Evolutionary conservation across 2,797 vertebrate species (phyloP), one percentile per base, ranked within the genome.

Genomic region (Ptychadena robeensis): DNA sequence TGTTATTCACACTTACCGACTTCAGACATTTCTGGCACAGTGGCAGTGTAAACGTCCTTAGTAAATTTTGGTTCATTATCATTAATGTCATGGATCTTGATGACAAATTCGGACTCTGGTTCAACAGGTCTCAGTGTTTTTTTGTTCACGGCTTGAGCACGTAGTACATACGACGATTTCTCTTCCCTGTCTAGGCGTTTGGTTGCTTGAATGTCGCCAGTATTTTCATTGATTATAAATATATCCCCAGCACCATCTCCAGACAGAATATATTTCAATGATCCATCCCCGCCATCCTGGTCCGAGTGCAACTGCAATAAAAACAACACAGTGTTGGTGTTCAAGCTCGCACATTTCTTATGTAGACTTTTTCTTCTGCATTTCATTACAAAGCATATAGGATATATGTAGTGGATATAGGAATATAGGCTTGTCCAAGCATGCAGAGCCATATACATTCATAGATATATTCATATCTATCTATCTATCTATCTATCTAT

Each of bases 1-100:
- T n/a, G 31, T 30, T 28, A 31, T 40, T 44, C 37, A 28, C 18
- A 92, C 96, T 88, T 87, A 98, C 97, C 97, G 0, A 97, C 94
- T 59, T 97, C 96, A 5, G 97, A 95, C 96, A 98, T 98, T 87
- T 98, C 97, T 0, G 96, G 96, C 70, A 98, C 97, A 0, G 89
- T 89, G 87, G 96, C 96, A n/a, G 91, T 89, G 89, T 98, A 98
- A 38, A 94, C 86, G 0, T 97, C 95, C 90, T 94, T 93, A 87
- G 96, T 96, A 93, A 98, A 98, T 76, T 94, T 95, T 3, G 97
- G 97, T 86, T 96, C 97, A 28, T 98, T 98, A 92, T 98, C 97
- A 35, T 98, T 98, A 91, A 98, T 98, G 91, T 98, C 97, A 69
- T 98, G 97, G 90, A 98, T 97, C 92, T 98, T 98, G 92, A 98